A percentile compares a stretch with the other conserved stretches of the same genome.
Conservation (phyloP, 1,140 invertebrate species). For the Drosophila persimilis region DNA sequence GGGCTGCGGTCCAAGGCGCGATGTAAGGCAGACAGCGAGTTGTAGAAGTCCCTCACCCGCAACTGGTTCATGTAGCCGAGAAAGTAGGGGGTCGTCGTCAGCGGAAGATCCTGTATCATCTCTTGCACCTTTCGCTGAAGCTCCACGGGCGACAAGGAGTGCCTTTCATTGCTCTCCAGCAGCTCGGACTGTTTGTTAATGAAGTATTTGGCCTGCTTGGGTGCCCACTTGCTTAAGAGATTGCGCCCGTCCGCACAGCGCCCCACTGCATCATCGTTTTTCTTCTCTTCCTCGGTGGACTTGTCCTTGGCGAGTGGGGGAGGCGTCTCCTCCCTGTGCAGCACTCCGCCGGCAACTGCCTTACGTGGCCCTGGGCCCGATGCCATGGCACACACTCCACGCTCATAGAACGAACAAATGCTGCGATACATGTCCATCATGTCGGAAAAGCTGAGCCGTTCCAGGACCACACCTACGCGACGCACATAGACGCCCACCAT, state of each 20-base stretch:
- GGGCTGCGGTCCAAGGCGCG: constrained; percentile 92
- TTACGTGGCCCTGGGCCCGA: constrained; percentile 58
- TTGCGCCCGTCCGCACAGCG: constrained; percentile 30
- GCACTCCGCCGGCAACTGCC: constrained; percentile 47
- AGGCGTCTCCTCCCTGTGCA: constrained; percentile 42
- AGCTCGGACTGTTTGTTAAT: constrained; percentile 93
- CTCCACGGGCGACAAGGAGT: constrained; percentile 89
- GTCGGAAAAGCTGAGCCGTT: constrained; percentile 92
- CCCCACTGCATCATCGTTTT: constrained; percentile 12
- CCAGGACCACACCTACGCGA: constrained; percentile 90
- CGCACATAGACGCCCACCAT: constrained; percentile 90
- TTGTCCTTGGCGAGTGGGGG: not conserved
- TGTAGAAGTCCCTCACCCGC: constrained; percentile 93
- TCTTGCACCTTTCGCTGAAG: constrained; percentile 90
- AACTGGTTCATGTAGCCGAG: constrained; percentile 95
- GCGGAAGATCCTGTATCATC: constrained; percentile 91
- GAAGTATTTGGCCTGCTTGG: constrained; percentile 93
- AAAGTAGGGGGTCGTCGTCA: constrained; percentile 94
- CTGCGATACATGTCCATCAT: constrained; percentile 88
- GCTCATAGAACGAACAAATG: constrained; percentile 86
- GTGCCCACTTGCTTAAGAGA: constrained; percentile 88
- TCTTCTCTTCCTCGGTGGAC: constrained; percentile 2
- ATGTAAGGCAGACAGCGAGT: constrained; percentile 91
- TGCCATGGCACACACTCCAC: constrained; percentile 58
- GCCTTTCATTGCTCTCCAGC: constrained; percentile 90